Evolutionary conservation across 1,140 invertebrate genomes (phyloP), one percentile per base, ranked within the genome.

Genomic region (Zelostemma sp.): DNA sequence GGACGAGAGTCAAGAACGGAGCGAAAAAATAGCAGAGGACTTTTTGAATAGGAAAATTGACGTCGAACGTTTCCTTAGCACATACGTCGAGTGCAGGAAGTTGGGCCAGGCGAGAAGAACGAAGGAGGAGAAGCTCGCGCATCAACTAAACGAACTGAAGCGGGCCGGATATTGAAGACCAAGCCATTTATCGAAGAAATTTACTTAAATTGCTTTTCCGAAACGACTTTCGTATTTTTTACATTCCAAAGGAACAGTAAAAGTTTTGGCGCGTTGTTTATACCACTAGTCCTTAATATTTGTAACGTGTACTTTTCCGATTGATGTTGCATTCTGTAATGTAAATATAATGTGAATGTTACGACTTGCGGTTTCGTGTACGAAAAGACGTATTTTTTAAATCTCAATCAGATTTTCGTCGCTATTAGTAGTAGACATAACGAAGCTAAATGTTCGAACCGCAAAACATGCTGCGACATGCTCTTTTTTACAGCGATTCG

Each of bases 1-100:
- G 0, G 85, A 90, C 31, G 87, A 88, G 61, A 90, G 91, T 15
- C 92, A 95, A 72, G 89, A 90, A 58, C 88, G 92, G 55, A 92
- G 92, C 57, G 93, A 95, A 74, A 81, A 83, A 47, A 90, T 93
- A 43, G 92, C 92, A 0, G 91, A 93, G 57, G 86, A 90, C 64
- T 94, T 94, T 83, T 79, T 94, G 8, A 88, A 89, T 74, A 89
- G 91, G 11, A 89, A 91, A 69, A 89, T 93, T 40, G 91, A 93
- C 76, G 90, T 93, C 6, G 92, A 93, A 65, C 88, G 87, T 21
- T 94, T 94, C 80, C 78, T 94, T 17, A 86, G 87, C 28, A 88
- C 88, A 14, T 94, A 92, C 74, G 87, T 91, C 2, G 88, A 90
- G 73, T 90, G 89, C 58, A 84, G 92, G 68, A 90, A 90, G 46